A percentile compares a stretch with the other conserved stretches of the same genome.
phyloP scores from a whole-genome alignment of 1,140 invertebrate genomes.

The Amphibalanus amphitrite region DNA sequence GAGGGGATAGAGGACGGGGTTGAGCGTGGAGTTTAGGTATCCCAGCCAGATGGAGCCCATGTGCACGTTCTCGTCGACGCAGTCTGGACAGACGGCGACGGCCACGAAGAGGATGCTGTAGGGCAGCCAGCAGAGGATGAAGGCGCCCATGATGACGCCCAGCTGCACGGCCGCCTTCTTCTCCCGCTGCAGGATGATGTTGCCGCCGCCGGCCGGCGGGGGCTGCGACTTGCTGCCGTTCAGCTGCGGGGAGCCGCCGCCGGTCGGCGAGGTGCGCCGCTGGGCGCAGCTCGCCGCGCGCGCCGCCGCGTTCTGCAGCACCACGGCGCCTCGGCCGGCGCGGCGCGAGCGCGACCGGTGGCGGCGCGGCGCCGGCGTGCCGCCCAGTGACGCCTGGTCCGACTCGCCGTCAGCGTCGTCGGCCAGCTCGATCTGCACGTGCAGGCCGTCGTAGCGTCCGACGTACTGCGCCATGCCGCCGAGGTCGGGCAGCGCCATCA shows the following conservation, averaged over 20 bases:
- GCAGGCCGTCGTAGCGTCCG: neutral
- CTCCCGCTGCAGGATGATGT: conserved; percentile 32
- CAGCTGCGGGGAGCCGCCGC: neutral
- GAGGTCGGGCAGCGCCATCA: conserved; percentile 5
- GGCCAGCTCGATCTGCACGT: too few relatives aligned
- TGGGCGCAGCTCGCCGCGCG: neutral
- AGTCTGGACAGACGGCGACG: conserved; percentile 38
- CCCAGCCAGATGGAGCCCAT: conserved; percentile 37
- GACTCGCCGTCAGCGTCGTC: too few relatives aligned
- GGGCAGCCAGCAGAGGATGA: conserved; percentile 43
- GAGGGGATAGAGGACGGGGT: conserved; percentile 38
- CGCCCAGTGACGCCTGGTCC: too few relatives aligned
- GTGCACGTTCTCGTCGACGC: conserved; percentile 25
- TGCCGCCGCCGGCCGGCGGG: conserved; percentile 16
- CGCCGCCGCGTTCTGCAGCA: neutral
- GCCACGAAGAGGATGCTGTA: conserved; percentile 45
- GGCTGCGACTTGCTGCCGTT: neutral
- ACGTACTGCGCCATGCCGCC: conserved; percentile 8
- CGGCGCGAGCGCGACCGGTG: conserved; percentile 10
- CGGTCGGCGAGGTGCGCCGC: conserved; percentile 6
- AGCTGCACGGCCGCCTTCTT: conserved; percentile 44
- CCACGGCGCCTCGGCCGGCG: conserved; percentile 7
- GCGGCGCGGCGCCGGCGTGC: neutral
- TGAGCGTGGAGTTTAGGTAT: conserved; percentile 38
- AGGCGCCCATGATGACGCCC: conserved; percentile 45